Percentiles rank a stretch among this genome's conserved stretches.
Conservation (phyloP, 2,113 vertebrate species). For the Drymodes brunneopygia region DNA sequence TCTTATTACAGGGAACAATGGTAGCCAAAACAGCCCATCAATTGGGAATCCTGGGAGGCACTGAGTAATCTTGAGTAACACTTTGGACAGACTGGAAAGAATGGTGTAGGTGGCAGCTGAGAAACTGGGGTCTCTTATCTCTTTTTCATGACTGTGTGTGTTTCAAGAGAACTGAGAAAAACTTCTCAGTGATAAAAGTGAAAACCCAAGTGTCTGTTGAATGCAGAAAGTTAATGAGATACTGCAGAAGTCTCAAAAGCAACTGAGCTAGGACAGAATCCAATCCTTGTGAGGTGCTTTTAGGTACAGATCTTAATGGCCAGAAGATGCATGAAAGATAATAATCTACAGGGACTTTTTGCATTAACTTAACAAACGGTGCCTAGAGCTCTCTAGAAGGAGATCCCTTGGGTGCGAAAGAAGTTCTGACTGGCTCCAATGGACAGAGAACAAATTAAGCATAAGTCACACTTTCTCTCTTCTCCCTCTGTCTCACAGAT, state of each 20-base stretch:
- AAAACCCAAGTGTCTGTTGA: not conserved
- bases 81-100: not conserved
- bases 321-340: not conserved
- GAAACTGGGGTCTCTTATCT: not conserved
- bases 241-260: not conserved
- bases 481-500: not conserved
- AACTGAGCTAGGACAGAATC: not conserved
- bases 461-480: not conserved
- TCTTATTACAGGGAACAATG: not conserved
- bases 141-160: not conserved
- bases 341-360: not conserved
- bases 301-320: not conserved
- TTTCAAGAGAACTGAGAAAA: not conserved
- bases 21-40: not conserved
- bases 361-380: not conserved
- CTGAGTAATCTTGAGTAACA: not conserved
- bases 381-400: not conserved
- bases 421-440: not conserved
- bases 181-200: not conserved
- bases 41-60: not conserved
- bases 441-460: not conserved
- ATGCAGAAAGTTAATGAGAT: not conserved
- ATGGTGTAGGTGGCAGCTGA: not conserved
- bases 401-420: not conserved
- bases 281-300: not conserved